A percentile compares a stretch with the other conserved stretches of the same genome.
These are phyloP conservation scores for Xiphophorus maculatus DNA, from an alignment of 2,113 vertebrate species.

Conservation along the genomic window DNA sequence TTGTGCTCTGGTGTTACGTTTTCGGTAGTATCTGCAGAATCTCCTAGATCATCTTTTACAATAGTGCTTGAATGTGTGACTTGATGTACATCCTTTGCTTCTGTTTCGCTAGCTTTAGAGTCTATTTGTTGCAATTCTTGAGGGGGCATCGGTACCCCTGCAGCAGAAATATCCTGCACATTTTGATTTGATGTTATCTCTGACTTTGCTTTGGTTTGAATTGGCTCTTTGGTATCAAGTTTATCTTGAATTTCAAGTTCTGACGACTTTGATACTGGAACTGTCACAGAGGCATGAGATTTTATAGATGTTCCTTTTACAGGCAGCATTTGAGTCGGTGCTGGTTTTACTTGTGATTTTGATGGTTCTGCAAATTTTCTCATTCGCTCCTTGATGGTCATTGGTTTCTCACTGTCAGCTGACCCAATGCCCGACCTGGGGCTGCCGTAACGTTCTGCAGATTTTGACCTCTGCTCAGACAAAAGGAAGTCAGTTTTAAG, in stretches of 20 bases:
- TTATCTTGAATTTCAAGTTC: constrained; percentile 65
- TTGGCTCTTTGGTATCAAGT: constrained; percentile 49
- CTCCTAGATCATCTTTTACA: constrained; percentile 10
- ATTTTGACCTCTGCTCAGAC: constrained; percentile 54
- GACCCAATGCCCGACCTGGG: constrained; percentile 34
- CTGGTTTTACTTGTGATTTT: not conserved
- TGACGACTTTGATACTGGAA: constrained; percentile 12
- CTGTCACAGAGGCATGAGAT: constrained; percentile 4
- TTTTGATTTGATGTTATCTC: constrained; percentile 55
- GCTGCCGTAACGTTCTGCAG: constrained; percentile 20
- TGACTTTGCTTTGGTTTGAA: constrained; percentile 8
- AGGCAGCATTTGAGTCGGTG: constrained; percentile 20
- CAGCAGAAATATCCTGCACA: constrained; percentile 27
- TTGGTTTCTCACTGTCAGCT: constrained; percentile 10
- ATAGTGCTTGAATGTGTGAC: not conserved
- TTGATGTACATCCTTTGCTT: constrained; percentile 19
- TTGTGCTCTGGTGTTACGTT: constrained; percentile 40
- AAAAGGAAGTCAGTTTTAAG: constrained; percentile 19
- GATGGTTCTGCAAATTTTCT: constrained; percentile 44
- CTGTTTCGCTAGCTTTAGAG: constrained; percentile 21
- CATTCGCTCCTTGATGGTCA: constrained; percentile 59
- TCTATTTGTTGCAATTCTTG: constrained; percentile 21
- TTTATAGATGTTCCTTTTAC: constrained; percentile 43
- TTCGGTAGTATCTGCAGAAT: constrained; percentile 20
- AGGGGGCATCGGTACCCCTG: constrained; percentile 5